Base-by-base conservation (phyloP, 2,113 vertebrate species). In the Pomatostomus ruficeps region DNA sequence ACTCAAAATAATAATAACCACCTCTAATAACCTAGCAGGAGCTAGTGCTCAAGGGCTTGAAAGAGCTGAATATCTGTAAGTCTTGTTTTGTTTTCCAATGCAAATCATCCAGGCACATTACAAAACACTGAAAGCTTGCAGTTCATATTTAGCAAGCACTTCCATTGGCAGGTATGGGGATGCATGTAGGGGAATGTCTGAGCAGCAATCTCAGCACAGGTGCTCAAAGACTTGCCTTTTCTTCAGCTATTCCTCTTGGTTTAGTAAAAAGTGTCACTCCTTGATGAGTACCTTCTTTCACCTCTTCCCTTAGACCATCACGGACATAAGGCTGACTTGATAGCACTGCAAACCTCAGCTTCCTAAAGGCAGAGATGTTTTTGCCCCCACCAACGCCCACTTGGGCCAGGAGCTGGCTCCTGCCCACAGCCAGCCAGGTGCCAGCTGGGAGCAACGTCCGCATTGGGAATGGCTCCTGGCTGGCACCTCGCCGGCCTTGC, bases 351-450 rank as follows among this genome's bases (percentile, higher is more conserved):
- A 71, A 46, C 23, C 17, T 12, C 58, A 66, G 45, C 31, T 51
- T 18, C 25, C 16, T 7, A 13, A 43, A 80, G 42, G 36, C 67
- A 90, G 63, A 65, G 51, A 22, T 5, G 17, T 7, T 25, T 93
- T 52, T 4, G 4, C 6, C 20, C 20, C 29, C 29, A 17, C 28
- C 66, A 43, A 1, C 0, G 3, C 31, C 62, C 2, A 1, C 54
- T 25, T 16, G 52, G 65, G 38, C 51, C 36, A 25, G 65, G 65
- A 58, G 11, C 43, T 11, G 22, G 29, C 40, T 85, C 28, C 59
- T 51, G 61, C 57, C 46, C 5, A 29, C 33, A 71, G 82, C 13
- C 67, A 65, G 74, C 12, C 7, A 1, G 55, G 68, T 4, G 1
- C 55, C 57, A 35, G 72, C 67, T 8, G 59, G 62, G 55, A 89